phyloP scores from a whole-genome alignment of 2,797 vertebrate species.

The Ambastaia sidthimunki region DNA sequence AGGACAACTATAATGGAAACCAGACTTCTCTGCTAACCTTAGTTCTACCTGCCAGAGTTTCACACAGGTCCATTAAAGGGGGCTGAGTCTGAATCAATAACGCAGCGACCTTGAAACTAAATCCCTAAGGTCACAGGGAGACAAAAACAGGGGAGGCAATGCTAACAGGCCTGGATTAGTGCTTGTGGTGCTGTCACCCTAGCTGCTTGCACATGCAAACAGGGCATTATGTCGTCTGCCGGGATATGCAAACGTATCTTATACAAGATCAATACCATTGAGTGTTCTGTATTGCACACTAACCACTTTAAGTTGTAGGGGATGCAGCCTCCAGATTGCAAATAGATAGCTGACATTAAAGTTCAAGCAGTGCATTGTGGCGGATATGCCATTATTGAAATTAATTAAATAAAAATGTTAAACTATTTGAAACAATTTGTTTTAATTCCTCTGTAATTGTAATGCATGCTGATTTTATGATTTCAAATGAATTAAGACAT shows the following conservation, averaged over 20 bases:
- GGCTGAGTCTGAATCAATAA: slow-evolving; percentile 35
- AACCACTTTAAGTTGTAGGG: slow-evolving; percentile 33
- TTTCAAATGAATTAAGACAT: not conserved
- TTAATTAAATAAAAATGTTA: not conserved
- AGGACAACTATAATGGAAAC: too few species aligned
- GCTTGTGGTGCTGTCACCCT: slow-evolving; percentile 2
- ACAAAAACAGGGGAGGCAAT: slow-evolving; percentile 41
- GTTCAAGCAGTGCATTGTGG: not conserved
- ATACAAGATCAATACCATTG: slow-evolving; percentile 25
- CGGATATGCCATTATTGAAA: not conserved
- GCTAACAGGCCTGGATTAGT: slow-evolving; percentile 37
- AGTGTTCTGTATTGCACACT: slow-evolving; percentile 19
- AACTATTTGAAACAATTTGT: not conserved
- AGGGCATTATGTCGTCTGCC: not conserved
- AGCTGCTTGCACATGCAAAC: slow-evolving; percentile 39
- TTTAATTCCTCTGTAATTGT: not conserved
- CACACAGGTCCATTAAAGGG: not conserved
- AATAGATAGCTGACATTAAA: not conserved
- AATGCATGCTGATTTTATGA: not conserved
- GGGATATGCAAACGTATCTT: slow-evolving; percentile 32
- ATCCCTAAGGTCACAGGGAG: slow-evolving; percentile 29
- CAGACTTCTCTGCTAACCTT: slow-evolving; percentile 38
- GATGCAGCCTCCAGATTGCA: not conserved
- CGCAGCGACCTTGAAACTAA: slow-evolving; percentile 31
- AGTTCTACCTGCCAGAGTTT: slow-evolving; percentile 19